Base-by-base conservation (phyloP, 2,888 invertebrate species). In the Trissolcus japonicus region DNA sequence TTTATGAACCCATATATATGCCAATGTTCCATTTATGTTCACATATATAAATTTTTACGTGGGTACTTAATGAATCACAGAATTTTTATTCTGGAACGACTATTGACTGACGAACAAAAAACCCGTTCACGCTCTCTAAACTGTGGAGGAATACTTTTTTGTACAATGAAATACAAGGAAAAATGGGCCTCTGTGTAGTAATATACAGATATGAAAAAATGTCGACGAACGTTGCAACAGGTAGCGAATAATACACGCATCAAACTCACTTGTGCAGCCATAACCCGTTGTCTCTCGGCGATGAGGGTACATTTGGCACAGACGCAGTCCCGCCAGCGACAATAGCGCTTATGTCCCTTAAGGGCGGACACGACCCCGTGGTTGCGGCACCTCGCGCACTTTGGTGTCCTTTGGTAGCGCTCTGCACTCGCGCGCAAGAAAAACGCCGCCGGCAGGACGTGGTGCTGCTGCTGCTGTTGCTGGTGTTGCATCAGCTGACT, bases 271-370 rank as follows among this genome's bases (percentile, higher is more conserved):
- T 97, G 96, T 62, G 98, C 98, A 16, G 98, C 98, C 98, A 99
- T 99, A 76, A 99, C 98, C 48, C 98, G 92, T 90, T 99, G 98
- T 78, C 98, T 90, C 91, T 99, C 98, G 1, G 98, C 98, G 81
- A 99, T 99, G 80, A 99, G 93, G 16, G 98, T 98, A 91, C 98
- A 99, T 91, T 99, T 99, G 67, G 98, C 97, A 90, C 98, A 99
- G 81, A 96, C 95, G 91, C 99, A 99, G 91, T 99, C 98, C 78
- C 96, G 91, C 98, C 98, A 99, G 75, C 98, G 93, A 89, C 98
- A 99, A 90, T 98, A 98, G 13, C 98, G 93, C 90, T 97, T 97
- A 91, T 96, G 96, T 0, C 97, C 97, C 90, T 98, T 98, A 67
- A 97, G 91, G 6, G 96, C 96, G 25, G 98, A 97, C 73, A 98